Evolutionary conservation across 2,113 vertebrate genomes (phyloP).

Genomic region (Sorex fumeus): DNA sequence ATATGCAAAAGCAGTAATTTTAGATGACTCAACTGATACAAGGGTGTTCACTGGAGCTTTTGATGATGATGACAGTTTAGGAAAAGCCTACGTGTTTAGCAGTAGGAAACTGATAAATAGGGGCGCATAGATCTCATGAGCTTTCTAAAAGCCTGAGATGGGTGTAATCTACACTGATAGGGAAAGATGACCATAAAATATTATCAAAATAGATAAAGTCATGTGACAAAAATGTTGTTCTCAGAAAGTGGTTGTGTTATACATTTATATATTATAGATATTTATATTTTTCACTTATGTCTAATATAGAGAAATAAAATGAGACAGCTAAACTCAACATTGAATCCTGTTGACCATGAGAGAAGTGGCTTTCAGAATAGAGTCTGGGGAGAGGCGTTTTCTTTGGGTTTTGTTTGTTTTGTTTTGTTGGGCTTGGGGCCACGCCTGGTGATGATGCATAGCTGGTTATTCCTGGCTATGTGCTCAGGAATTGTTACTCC

Average conservation of each 20-base stretch:
- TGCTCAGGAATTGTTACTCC: too few relatives aligned
- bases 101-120: not conserved
- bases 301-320: not conserved
- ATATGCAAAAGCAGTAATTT: slow-evolving; percentile 56
- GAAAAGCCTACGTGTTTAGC: slow-evolving; percentile 19
- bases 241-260: not conserved
- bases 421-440: too few relatives aligned
- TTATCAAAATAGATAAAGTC: not conserved
- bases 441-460: too few relatives aligned
- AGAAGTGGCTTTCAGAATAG: not conserved
- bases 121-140: not conserved
- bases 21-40: slow-evolving; percentile 16
- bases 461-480: too few relatives aligned
- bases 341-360: not conserved
- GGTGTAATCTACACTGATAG: not conserved
- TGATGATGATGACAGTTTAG: not conserved
- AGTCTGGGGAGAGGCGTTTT: not conserved
- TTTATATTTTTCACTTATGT: not conserved
- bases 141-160: not conserved
- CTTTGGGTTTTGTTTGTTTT: not conserved
- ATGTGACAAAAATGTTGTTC: not conserved
- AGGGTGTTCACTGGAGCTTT: not conserved
- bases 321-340: not conserved
- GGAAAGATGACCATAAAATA: not conserved
- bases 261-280: too few relatives aligned